Evolutionary conservation across 1,140 invertebrate genomes (phyloP), one percentile per base, ranked within the genome.

Genomic region (Zophobas atratus): DNA sequence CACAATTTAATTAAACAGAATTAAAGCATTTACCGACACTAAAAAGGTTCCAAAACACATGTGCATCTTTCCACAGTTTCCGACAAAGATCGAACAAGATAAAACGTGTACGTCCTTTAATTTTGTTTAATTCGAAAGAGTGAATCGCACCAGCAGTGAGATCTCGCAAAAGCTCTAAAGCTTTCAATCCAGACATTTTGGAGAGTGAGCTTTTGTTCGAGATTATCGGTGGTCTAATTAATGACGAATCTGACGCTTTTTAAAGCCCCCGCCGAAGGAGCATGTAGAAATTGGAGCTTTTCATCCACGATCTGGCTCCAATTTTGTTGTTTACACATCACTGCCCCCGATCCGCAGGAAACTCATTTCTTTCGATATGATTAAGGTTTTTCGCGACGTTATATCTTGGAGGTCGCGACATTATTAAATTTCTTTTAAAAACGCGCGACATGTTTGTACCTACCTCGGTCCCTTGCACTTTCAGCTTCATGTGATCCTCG

Each of bases 401-500:
- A 51, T 51, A n/a, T 51, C 49, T 51, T 51, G 6, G 49, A 51
- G 49, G 49, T 51, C 49, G 20, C n/a, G 49, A 51, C 49, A 51
- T 51, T 51, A 51, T 51, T 51, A 51, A 51, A 51, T 51, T 51
- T 51, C 49, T 51, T 51, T 51, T 51, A 51, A 51, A 51, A 51
- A 6, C n/a, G 49, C 20, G n/a, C 49, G n/a, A 20, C 20, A 51
- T 51, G 49, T 51, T 51, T 51, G 49, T 4, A 57, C 60, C 43
- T 83, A 97, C 95, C 92, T 98, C 96, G 75, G 95, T 95, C 81
- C 96, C 96, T 89, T 97, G 96, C 78, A 99, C 97, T 92, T 99
- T 99, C 48, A 99, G 91, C 88, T 99, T 99, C 98, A 99, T 99
- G 87, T 99, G 98, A 92, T 99, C 98, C 88, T 99, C 98, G 81